Base-by-base conservation (phyloP, 2,113 vertebrate genomes). In the Ochotona curzoniae region DNA sequence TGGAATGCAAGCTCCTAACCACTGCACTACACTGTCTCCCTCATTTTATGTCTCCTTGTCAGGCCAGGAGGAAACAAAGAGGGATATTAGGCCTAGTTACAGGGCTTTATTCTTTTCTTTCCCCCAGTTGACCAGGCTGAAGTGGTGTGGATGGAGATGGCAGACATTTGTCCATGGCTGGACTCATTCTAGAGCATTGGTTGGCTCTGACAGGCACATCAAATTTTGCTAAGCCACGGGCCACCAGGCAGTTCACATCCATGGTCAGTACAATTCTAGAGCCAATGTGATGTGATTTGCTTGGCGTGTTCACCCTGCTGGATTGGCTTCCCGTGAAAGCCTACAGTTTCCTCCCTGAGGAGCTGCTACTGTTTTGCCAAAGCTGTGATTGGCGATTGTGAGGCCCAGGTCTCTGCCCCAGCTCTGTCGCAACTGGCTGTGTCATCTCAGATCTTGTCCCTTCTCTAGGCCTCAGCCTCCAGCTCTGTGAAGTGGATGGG, bases 81-180 rank as follows among this genome's bases (percentile, higher is more conserved):
- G 81, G 49, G 57, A 30, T 57, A 14, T 26, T 28, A 57, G 66
- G 25, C 11, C 4, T 7, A 7, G 38, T 23, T 2, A 20, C 81
- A 61, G 9, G n/a, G 26, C 18, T 80, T 32, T 21, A 28, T 90
- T 51, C n/a, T 54, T 32, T 69, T 75, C 32, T 18, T 75, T 69
- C 81, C 21, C 28, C 69, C 47, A 1, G 10, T 2, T 3, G 23
- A 8, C 15, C 32, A 79, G 47, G 47, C 73, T 64, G 32, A 71
- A 25, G 57, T 8, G 7, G 49, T 23, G 1, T 3, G 0, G 32
- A 0, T 11, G 26, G n/a, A 28, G 47, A 32, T 21, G 12, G 7
- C 3, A 5, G 44, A 23, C 7, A 13, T 66, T 14, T 44, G 12
- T 35, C 75, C 87, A 44, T n/a, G 74, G 28, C 7, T 47, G 11